phyloP scores from a whole-genome alignment of 2,797 vertebrate species.

The Hipposideros larvatus region DNA sequence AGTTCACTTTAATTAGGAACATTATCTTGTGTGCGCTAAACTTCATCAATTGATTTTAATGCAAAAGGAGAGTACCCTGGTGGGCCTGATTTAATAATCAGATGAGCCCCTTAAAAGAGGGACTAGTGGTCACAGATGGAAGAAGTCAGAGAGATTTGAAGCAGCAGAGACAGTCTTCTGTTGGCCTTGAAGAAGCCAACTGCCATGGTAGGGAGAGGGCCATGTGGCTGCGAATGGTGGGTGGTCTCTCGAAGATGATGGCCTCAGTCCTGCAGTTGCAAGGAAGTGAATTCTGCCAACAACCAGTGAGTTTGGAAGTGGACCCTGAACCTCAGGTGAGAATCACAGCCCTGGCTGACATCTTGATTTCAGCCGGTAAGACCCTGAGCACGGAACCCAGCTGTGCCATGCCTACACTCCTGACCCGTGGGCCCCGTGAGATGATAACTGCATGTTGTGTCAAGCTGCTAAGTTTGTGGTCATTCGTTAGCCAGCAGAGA shows the following conservation, averaged over 20 bases:
- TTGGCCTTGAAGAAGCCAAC: neutral
- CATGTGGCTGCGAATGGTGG: neutral
- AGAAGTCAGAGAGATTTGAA: neutral
- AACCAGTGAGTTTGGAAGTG: neutral
- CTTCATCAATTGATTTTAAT: neutral
- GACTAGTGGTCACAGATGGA: neutral
- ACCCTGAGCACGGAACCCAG: neutral
- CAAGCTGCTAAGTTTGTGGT: neutral
- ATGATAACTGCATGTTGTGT: accelerated
- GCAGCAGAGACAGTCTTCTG: neutral
- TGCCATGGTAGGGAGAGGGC: neutral
- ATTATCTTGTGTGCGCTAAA: neutral
- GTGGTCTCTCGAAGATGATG: neutral
- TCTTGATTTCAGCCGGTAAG: neutral
- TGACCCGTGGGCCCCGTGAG: accelerated
- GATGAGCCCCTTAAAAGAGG: neutral
- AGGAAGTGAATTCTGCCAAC: neutral
- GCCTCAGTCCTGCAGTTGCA: neutral
- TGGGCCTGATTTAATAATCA: neutral
- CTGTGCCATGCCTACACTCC: accelerated
- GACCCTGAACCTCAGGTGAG: neutral
- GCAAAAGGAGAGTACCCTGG: neutral
- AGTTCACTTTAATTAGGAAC: neutral
- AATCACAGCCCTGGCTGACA: neutral
- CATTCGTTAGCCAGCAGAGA: neutral